Percentiles rank a stretch among this genome's conserved stretches.
Conservation (phyloP, 30 jellyfish, hydroid and myxozoan genomes). For the Chironex yamaguchii region DNA sequence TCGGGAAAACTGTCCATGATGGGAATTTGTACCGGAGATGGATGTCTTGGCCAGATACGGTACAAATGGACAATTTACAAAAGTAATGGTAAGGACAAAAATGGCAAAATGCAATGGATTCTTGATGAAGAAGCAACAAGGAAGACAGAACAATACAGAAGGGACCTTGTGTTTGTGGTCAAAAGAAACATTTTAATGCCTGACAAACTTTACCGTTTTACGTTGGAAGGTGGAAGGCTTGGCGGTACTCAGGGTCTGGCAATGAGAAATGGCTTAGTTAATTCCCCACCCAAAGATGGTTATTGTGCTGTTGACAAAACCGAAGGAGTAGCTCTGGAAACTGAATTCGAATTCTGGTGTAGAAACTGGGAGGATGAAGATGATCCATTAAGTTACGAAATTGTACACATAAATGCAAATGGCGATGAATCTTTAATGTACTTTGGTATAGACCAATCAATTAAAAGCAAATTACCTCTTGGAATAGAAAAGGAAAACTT, state of each 20-base stretch:
- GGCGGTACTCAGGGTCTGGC: slow-evolving; percentile 6
- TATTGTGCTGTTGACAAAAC: background rate
- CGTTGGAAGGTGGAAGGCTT: background rate
- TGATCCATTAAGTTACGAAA: background rate
- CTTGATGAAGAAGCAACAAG: background rate
- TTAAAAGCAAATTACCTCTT: background rate
- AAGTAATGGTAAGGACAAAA: background rate
- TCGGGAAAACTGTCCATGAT: slow-evolving; percentile 1
- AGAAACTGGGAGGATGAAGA: slow-evolving; percentile 4
- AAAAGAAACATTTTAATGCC: background rate
- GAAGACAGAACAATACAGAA: background rate
- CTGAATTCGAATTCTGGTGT: background rate
- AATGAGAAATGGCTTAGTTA: background rate
- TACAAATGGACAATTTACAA: background rate
- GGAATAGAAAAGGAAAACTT: background rate
- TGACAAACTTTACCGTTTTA: background rate
- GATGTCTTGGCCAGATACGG: background rate
- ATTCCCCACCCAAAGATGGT: slow-evolving; percentile 1
- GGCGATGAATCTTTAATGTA: background rate
- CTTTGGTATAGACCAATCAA: background rate
- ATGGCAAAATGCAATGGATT: background rate
- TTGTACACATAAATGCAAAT: background rate
- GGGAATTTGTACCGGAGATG: background rate
- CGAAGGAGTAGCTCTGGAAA: background rate
- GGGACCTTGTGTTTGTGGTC: background rate